Evolutionary conservation across 2,113 vertebrate genomes (phyloP).

Genomic region (Numida meleagris): DNA sequence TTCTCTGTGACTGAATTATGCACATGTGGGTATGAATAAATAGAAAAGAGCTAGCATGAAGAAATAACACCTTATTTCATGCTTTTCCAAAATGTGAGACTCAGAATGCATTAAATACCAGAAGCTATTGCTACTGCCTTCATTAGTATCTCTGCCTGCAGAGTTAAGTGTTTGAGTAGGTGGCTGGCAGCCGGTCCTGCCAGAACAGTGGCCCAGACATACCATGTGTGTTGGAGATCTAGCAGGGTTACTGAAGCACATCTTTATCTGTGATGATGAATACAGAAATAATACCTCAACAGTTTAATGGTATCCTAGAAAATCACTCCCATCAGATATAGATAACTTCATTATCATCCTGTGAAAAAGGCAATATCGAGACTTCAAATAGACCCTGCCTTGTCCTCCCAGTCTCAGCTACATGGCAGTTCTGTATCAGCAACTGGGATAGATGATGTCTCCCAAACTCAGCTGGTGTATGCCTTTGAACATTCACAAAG

Average conservation of each 20-base stretch:
- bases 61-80: constrained; percentile 12
- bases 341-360: background rate
- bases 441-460: background rate
- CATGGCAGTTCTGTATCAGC: background rate
- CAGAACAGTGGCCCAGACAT: background rate
- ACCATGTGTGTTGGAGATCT: background rate
- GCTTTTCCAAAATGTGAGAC: background rate
- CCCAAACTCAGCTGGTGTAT: background rate
- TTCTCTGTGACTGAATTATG: background rate
- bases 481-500: background rate
- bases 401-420: background rate
- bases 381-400: background rate
- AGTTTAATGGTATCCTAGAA: background rate
- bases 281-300: background rate
- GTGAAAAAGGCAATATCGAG: background rate
- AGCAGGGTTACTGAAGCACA: background rate
- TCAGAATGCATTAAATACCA: background rate
- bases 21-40: background rate
- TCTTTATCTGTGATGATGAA: background rate
- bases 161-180: background rate
- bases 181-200: background rate
- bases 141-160: background rate
- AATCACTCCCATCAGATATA: background rate
- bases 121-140: background rate
- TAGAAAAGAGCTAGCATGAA: background rate